Evolutionary conservation across 1,140 invertebrate species (phyloP).

Genomic region (Bombus turneri): DNA sequence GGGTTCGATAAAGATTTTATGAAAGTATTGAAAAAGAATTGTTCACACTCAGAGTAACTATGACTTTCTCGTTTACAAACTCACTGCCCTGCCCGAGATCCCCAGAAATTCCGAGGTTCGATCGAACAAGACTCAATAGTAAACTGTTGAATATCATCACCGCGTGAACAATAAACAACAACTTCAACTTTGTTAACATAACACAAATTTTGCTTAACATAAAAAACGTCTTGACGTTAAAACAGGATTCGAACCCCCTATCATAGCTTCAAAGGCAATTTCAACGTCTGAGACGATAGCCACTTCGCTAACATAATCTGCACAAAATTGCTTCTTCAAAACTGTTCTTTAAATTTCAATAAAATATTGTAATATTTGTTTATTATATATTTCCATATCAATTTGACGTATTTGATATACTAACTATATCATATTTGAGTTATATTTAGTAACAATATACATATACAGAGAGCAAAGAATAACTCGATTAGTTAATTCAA

Average conservation of each 20-base stretch:
- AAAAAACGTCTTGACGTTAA: neutral
- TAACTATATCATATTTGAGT: neutral
- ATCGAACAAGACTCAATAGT: slow-evolving; percentile 62
- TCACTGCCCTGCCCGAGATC: slow-evolving; percentile 64
- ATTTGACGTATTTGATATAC: neutral
- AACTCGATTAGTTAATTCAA: slow-evolving; percentile 15
- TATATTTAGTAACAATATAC: neutral
- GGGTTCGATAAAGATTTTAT: no score
- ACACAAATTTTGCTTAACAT: neutral
- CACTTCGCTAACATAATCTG: neutral
- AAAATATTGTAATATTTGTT: neutral
- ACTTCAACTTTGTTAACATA: neutral
- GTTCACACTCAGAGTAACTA: slow-evolving; percentile 80
- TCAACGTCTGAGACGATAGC: neutral
- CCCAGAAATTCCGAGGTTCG: slow-evolving; percentile 60
- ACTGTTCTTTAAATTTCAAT: fast-evolving
- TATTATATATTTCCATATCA: neutral
- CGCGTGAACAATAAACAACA: slow-evolving; percentile 56
- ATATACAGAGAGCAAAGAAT: neutral
- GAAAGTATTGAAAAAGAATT: slow-evolving; percentile 1
- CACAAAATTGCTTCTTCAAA: fast-evolving
- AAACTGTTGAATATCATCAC: slow-evolving; percentile 72
- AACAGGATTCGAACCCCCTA: slow-evolving; percentile 10
- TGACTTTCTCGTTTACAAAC: slow-evolving; percentile 66
- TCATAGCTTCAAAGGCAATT: neutral